These are phyloP conservation scores for Dendropsophus ebraccatus DNA, from an alignment of 2,113 vertebrate genomes.

Conservation along the genomic window DNA sequence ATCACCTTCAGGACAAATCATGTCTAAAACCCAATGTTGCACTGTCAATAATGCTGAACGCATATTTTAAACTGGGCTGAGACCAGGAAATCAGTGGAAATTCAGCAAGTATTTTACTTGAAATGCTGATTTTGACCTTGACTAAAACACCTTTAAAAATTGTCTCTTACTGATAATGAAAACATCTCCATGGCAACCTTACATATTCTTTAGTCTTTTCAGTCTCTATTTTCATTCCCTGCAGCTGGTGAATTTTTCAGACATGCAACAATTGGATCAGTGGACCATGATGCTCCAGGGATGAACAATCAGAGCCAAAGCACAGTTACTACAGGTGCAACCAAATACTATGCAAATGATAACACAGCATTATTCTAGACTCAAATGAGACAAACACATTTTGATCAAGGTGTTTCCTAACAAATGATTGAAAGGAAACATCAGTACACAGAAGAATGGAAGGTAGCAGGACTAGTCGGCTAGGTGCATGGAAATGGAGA, in stretches of 20 bases:
- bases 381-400: background rate
- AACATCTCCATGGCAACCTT: constrained; percentile 45
- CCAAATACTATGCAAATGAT: background rate
- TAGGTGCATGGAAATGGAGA: too few species aligned
- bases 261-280: constrained; percentile 48
- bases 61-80: background rate
- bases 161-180: constrained; percentile 35
- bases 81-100: constrained; percentile 9
- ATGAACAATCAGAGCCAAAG: background rate
- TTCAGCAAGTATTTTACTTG: constrained; percentile 24
- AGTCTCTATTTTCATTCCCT: background rate
- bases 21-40: background rate
- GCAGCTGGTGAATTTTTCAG: constrained; percentile 23
- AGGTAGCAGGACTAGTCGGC: too few species aligned
- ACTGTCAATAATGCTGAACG: background rate
- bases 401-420: background rate
- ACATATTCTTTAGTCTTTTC: constrained; percentile 38
- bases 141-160: constrained; percentile 41
- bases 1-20: background rate
- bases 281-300: constrained; percentile 12
- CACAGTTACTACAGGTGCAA: background rate
- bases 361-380: background rate
- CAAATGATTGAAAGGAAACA: background rate
- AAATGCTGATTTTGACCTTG: constrained; percentile 46
- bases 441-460: background rate